Evolutionary conservation across 2,113 vertebrate genomes (phyloP).

Genomic region (Aramus guarauna): DNA sequence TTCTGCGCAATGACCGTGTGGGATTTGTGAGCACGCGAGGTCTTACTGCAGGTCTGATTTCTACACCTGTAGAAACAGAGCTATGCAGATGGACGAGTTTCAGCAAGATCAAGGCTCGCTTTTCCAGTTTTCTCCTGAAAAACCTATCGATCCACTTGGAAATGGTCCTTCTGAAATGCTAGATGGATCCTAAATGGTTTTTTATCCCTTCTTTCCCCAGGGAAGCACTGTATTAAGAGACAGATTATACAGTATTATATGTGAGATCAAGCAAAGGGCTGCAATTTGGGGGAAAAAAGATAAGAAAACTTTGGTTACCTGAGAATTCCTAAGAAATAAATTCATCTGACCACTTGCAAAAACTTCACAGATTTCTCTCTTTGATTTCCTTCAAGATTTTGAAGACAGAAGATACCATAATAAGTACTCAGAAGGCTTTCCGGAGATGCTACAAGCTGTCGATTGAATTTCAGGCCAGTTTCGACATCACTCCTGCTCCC

Average conservation of each 20-base stretch:
- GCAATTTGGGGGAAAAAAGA: background rate
- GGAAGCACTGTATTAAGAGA: background rate
- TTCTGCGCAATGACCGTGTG: background rate
- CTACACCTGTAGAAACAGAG: background rate
- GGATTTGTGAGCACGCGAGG: background rate
- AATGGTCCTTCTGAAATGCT: background rate
- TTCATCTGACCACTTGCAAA: background rate
- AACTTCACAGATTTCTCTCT: background rate
- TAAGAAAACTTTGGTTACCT: background rate
- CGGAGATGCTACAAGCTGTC: background rate
- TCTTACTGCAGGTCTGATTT: background rate
- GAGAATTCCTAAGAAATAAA: background rate
- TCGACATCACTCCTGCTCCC: background rate
- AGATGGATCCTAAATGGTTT: background rate
- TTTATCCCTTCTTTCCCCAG: background rate
- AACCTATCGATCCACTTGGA: fast-evolving
- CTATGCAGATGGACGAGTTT: background rate
- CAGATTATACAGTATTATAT: background rate
- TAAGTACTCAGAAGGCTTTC: background rate
- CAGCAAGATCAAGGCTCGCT: background rate
- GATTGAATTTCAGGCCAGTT: background rate
- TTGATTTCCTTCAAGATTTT: background rate
- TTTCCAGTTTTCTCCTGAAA: background rate
- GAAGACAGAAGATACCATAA: background rate
- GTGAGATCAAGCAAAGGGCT: background rate